A percentile compares a stretch with the other conserved stretches of the same genome.
phyloP scores from a whole-genome alignment of 64 coral and sea anemone species.

The Trachythela sp. region DNA sequence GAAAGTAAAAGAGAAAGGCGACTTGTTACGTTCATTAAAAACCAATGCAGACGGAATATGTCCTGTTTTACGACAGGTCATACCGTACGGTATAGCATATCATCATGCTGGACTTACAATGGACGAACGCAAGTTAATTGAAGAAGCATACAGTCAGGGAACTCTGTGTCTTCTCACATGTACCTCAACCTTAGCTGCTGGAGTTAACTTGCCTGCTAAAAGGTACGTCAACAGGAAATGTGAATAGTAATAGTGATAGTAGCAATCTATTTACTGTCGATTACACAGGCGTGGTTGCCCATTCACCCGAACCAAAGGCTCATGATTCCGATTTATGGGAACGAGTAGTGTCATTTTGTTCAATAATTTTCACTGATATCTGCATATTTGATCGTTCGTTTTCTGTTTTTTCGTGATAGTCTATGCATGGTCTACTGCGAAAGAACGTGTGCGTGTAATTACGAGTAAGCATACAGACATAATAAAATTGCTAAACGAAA shows the following conservation, averaged over 20 bases:
- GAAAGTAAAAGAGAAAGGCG: conserved; percentile 49
- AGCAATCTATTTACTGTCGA: too few relatives aligned
- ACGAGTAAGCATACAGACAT: too few relatives aligned
- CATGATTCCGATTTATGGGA: too few relatives aligned
- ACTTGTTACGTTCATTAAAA: conserved; percentile 55
- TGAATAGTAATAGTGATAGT: not conserved
- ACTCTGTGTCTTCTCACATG: conserved; percentile 79
- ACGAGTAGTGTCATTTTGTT: too few relatives aligned
- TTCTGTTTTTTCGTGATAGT: too few relatives aligned
- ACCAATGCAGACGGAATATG: conserved; percentile 75
- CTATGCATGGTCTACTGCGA: too few relatives aligned
- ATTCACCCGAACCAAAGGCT: too few relatives aligned
- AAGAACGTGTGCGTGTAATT: too few relatives aligned
- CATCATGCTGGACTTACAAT: conserved; percentile 91
- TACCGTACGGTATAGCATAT: conserved; percentile 84
- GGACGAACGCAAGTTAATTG: conserved; percentile 94
- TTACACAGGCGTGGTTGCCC: too few relatives aligned
- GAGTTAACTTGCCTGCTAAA: conserved; percentile 91
- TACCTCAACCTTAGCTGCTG: conserved; percentile 92
- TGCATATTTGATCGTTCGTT: too few relatives aligned
- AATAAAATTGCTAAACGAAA: too few relatives aligned
- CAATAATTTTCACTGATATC: too few relatives aligned
- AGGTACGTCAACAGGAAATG: conserved; percentile 24
- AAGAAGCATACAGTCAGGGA: conserved; percentile 81
- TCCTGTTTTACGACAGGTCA: conserved; percentile 54